Percentiles rank a stretch among this genome's conserved stretches.
These are phyloP conservation scores for Schizaphis graminum DNA, from an alignment of 2,888 invertebrate genomes.

Conservation along the genomic window DNA sequence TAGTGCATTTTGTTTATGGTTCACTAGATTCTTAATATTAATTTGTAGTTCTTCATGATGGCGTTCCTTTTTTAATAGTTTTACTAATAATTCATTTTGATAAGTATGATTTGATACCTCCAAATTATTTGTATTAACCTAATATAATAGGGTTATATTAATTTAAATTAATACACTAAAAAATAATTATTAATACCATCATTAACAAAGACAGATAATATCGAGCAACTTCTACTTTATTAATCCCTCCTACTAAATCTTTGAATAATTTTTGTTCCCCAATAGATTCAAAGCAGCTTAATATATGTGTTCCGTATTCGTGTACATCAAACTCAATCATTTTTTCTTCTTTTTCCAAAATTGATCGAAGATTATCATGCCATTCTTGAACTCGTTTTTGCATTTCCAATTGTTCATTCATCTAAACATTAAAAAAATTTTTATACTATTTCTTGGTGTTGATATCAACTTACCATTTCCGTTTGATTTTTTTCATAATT, in stretches of 20 bases:
- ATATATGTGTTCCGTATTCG: slow-evolving; percentile 74
- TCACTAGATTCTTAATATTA: slow-evolving; percentile 56
- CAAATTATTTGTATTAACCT: slow-evolving; percentile 56
- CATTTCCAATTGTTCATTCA: slow-evolving; percentile 65
- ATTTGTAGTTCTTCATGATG: slow-evolving; percentile 52
- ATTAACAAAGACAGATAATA: slow-evolving; percentile 80
- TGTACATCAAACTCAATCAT: slow-evolving; percentile 76
- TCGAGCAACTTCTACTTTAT: slow-evolving; percentile 76
- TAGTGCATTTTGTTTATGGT: background rate
- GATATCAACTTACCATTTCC: background rate
- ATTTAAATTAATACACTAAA: background rate
- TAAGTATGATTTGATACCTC: background rate
- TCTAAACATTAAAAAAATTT: background rate
- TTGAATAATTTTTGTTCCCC: slow-evolving; percentile 71
- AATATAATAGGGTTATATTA: background rate
- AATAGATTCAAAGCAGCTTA: slow-evolving; percentile 71
- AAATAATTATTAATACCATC: slow-evolving; percentile 71
- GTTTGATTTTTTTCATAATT: slow-evolving; percentile 22
- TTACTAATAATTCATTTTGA: background rate
- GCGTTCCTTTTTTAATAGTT: slow-evolving; percentile 42
- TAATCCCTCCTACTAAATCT: slow-evolving; percentile 73
- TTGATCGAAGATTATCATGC: slow-evolving; percentile 75
- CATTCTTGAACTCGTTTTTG: slow-evolving; percentile 73
- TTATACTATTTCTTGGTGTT: background rate
- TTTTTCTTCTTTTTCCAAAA: slow-evolving; percentile 73